Evolutionary conservation across 2,797 vertebrate genomes (phyloP).

Genomic region (Pipistrellus pipistrellus): DNA sequence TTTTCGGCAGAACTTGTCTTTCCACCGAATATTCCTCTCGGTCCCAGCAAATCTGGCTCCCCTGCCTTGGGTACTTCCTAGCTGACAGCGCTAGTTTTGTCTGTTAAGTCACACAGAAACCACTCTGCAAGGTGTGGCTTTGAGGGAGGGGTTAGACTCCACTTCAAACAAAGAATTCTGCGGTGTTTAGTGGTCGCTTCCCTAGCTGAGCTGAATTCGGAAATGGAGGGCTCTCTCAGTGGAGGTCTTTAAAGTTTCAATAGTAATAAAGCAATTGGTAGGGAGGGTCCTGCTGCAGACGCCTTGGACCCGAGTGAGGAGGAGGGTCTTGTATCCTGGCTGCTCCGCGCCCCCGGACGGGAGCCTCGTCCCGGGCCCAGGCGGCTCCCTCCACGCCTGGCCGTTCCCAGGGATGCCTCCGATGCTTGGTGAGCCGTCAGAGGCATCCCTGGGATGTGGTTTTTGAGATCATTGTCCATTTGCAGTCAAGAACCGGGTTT

Average conservation of each 20-base stretch:
- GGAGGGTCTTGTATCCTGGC: not conserved
- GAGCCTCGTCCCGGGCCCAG: not conserved
- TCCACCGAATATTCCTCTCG: not conserved
- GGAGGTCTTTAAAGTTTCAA: not conserved
- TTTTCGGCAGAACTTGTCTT: not conserved
- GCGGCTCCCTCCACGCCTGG: not conserved
- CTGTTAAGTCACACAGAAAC: not conserved
- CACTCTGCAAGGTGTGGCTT: not conserved
- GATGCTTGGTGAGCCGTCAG: conserved; percentile 52
- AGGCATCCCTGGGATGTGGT: conserved; percentile 15
- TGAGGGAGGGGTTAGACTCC: not conserved
- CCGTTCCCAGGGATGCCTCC: not conserved
- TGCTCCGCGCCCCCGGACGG: not conserved
- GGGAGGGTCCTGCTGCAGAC: not conserved
- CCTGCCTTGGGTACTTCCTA: not conserved
- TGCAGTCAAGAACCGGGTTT: conserved; percentile 23
- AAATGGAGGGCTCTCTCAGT: not conserved
- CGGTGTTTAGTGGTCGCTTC: not conserved
- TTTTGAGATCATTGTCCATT: conserved; percentile 55
- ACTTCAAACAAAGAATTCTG: not conserved
- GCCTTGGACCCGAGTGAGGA: not conserved
- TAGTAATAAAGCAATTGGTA: conserved; percentile 1
- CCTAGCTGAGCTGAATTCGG: not conserved
- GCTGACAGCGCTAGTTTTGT: not conserved
- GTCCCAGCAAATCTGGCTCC: not conserved